These are phyloP conservation scores for Isaurus tuberculatus DNA, from an alignment of 92 coral and sea anemone genomes.

Conservation along the genomic window DNA sequence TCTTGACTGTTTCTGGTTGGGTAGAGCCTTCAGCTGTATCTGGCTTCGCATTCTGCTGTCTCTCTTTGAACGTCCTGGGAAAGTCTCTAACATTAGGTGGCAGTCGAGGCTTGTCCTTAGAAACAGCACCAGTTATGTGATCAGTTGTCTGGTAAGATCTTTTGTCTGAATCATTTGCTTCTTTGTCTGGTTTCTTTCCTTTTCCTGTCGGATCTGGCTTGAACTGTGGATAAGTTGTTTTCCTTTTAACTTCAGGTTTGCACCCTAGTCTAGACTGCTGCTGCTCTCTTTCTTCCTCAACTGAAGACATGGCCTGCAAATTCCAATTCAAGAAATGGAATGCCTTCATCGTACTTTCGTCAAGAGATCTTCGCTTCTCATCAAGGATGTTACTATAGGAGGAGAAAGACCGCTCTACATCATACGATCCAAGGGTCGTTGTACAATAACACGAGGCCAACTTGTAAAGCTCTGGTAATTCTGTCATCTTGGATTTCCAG, in stretches of 20 bases:
- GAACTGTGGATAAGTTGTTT: too few species aligned
- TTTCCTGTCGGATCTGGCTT: too few species aligned
- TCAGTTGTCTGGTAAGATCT: too few species aligned
- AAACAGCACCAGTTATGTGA: too few species aligned
- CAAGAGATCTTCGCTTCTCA: slow-evolving; percentile 61
- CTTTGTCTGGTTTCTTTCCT: not conserved
- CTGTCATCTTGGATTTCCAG: slow-evolving; percentile 55
- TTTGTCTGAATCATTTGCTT: not conserved
- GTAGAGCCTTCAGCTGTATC: too few species aligned
- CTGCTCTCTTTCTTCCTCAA: not conserved
- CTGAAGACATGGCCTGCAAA: slow-evolving; percentile 40
- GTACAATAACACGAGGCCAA: slow-evolving; percentile 70
- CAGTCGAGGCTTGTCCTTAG: too few species aligned
- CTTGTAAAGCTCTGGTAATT: slow-evolving; percentile 60
- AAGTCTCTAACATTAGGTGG: too few species aligned
- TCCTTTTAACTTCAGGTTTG: too few species aligned
- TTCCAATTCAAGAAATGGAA: slow-evolving; percentile 73
- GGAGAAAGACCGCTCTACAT: slow-evolving; percentile 69
- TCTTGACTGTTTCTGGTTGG: too few species aligned
- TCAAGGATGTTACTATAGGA: slow-evolving; percentile 62
- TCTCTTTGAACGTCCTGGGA: not conserved
- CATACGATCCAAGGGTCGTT: slow-evolving; percentile 63
- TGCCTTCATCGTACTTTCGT: slow-evolving; percentile 57
- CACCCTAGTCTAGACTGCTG: not conserved
- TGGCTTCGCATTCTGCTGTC: too few species aligned